Evolutionary conservation across 2,888 invertebrate genomes (phyloP).

Genomic region (Limnephilus lunatus): DNA sequence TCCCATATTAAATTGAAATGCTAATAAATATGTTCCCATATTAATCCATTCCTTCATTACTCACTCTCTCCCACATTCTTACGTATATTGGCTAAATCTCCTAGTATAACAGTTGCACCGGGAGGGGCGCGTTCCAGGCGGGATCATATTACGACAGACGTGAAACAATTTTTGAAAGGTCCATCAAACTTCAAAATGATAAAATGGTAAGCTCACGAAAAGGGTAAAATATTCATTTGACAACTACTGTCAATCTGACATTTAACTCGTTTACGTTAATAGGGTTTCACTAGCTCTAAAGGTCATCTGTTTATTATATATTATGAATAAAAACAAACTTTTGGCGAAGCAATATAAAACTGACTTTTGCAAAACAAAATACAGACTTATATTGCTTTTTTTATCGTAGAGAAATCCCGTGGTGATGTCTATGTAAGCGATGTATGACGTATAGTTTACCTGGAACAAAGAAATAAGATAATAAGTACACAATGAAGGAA

Average conservation of each 20-base stretch:
- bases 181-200: neutral
- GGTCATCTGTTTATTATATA: neutral
- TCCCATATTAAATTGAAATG: too few species aligned
- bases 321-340: neutral
- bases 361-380: neutral
- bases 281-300: neutral
- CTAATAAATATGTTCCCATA: too few species aligned
- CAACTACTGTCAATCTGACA: neutral
- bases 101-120: too few species aligned
- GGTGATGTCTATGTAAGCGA: neutral
- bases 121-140: too few species aligned
- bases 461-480: neutral
- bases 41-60: too few species aligned
- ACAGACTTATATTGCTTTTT: neutral
- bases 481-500: neutral
- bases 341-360: neutral
- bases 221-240: neutral
- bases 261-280: neutral
- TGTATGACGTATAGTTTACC: neutral
- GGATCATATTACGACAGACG: too few species aligned
- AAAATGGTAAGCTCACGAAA: neutral
- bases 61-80: too few species aligned
- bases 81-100: too few species aligned
- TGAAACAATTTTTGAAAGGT: neutral
- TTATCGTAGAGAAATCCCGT: neutral